Evolutionary conservation across 2,888 invertebrate genomes (phyloP), one percentile per base, ranked within the genome.

Genomic region (Conus canariensis): DNA sequence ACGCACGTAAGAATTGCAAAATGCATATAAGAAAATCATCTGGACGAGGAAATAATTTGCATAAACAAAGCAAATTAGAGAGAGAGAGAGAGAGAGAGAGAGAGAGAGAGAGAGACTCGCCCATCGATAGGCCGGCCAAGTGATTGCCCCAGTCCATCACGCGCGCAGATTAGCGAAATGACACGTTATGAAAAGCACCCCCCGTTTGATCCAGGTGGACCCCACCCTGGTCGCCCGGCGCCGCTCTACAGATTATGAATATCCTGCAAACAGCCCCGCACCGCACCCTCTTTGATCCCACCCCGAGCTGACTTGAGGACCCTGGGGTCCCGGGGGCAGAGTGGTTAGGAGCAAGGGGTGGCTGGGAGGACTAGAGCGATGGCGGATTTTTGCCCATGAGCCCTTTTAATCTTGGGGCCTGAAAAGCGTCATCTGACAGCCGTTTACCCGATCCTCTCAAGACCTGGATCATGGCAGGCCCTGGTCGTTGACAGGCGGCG

Each of bases 391-490:
- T n/a, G 60, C 30, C 30, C 67, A 87, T 87, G 70, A 87, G 87
- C 67, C 67, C 67, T 87, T 87, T 87, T 87, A 87, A 87, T 87
- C 87, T 87, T 87, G 87, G 1, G 67, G 45, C 22, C 67, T 87
- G 87, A 87, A 87, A 87, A 87, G 87, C 87, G 67, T 45, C 87
- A 67, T 87, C 70, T 87, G 87, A 87, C 87, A 87, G 87, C 67
- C 87, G 87, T 87, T 87, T 87, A 59, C 45, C 45, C 10, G 45
- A 70, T 70, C 64, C 45, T 19, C 67, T 22, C 87, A 64, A 67
- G 30, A 67, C 87, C 87, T 64, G 45, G 67, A 87, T 87, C 87
- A 67, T 12, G 12, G 16, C 7, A 22, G 30, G 45, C 10, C 10
- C 56, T 25, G 25, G 25, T 2, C 25, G 87, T 87, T 56, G 87